phyloP scores from a whole-genome alignment of 2,797 vertebrate genomes.

The Selene dorsalis region DNA sequence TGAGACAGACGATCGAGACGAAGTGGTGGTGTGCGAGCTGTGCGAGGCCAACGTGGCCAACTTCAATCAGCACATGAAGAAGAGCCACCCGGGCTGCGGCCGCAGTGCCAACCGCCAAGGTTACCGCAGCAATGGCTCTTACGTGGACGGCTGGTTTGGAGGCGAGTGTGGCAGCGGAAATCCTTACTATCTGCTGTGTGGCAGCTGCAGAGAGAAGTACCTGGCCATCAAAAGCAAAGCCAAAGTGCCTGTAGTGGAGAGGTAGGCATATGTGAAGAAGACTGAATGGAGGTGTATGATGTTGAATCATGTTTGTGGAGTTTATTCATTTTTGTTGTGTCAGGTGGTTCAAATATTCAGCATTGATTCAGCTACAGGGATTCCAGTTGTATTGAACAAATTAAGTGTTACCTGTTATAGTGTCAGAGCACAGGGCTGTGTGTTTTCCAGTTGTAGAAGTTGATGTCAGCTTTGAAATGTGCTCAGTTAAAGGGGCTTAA shows the following conservation, averaged over 20 bases:
- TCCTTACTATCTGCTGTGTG: constrained; percentile 96
- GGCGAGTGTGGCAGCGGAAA: constrained; percentile 98
- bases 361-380: too few relatives aligned
- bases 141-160: constrained; percentile 98
- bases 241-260: constrained; percentile 90
- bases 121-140: constrained; percentile 97
- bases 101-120: constrained; percentile 97
- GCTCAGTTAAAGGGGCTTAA: neutral
- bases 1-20: constrained; percentile 95
- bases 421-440: too few relatives aligned
- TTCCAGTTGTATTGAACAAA: too few relatives aligned
- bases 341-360: too few relatives aligned
- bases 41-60: constrained; percentile 95
- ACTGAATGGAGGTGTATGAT: neutral
- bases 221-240: constrained; percentile 93
- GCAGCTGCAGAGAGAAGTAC: constrained; percentile 95
- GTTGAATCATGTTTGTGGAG: neutral
- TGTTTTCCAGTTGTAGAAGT: neutral
- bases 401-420: too few relatives aligned
- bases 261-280: constrained; percentile 77
- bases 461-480: neutral
- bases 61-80: constrained; percentile 99
- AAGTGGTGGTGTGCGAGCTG: constrained; percentile 95
- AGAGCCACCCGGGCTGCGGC: constrained; percentile 95
- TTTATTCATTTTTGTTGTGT: too few relatives aligned